A percentile compares a stretch with the other conserved stretches of the same genome.
Conservation (phyloP, 2,113 vertebrate species). For the Sclerurus mexicanus region DNA sequence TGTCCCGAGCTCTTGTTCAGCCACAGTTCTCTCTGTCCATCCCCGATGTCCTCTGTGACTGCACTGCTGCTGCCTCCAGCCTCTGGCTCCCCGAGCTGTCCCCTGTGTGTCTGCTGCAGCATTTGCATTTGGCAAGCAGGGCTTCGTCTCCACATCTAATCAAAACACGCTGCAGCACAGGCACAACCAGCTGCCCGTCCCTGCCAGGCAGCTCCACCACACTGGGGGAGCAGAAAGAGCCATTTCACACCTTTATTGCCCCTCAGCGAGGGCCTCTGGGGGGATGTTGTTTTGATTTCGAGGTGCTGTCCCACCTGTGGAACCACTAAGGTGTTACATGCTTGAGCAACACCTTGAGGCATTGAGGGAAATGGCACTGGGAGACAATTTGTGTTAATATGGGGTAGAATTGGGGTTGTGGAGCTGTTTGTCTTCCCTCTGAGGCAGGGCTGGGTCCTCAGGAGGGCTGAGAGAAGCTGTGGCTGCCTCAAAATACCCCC, state of each 20-base stretch:
- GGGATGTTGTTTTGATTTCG: neutral
- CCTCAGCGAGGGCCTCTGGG: neutral
- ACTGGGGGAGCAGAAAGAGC: neutral
- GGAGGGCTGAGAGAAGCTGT: neutral
- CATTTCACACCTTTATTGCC: neutral
- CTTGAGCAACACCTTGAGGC: neutral
- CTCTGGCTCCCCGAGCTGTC: neutral
- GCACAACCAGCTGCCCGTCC: accelerated
- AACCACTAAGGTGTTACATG: neutral
- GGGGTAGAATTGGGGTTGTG: neutral
- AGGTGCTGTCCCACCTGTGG: accelerated
- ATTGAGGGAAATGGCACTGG: neutral
- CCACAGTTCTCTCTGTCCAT: neutral
- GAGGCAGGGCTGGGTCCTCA: neutral
- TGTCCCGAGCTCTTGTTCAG: neutral
- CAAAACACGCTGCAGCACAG: neutral
- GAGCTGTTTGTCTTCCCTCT: neutral
- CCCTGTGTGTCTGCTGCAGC: neutral
- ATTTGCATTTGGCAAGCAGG: neutral
- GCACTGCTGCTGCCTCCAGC: neutral
- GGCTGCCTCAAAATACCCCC: neutral
- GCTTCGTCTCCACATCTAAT: neutral
- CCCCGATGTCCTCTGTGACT: neutral
- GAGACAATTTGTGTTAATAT: neutral
- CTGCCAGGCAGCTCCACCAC: neutral